A percentile compares a stretch with the other conserved stretches of the same genome.
Evolutionary conservation across 2,797 vertebrate species (phyloP).

Genomic region (Phoxinus dragarum): DNA sequence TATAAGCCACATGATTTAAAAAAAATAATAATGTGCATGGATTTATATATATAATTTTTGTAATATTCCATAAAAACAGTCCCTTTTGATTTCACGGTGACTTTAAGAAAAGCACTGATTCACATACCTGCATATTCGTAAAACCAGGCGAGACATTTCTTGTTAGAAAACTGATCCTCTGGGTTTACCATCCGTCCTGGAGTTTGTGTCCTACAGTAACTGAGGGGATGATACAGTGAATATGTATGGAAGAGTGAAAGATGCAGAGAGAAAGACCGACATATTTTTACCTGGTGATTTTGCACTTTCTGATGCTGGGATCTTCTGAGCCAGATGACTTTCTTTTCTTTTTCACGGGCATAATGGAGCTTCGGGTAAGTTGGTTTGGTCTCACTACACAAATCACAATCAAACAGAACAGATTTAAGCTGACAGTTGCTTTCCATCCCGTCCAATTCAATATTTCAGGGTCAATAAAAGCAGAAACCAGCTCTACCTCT

Average conservation of each 20-base stretch:
- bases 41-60: not conserved
- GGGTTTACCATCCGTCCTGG: slow-evolving; percentile 82
- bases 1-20: not conserved
- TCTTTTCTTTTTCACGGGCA: slow-evolving; percentile 96
- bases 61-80: not conserved
- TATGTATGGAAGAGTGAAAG: not conserved
- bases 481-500: slow-evolving; percentile 67
- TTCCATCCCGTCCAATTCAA: not conserved
- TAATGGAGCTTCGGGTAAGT: slow-evolving; percentile 70
- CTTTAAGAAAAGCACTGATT: not conserved
- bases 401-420: not conserved
- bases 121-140: slow-evolving; percentile 89
- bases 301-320: slow-evolving; percentile 84
- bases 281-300: slow-evolving; percentile 86
- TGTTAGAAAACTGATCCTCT: slow-evolving; percentile 92
- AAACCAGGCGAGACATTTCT: slow-evolving; percentile 98
- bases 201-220: slow-evolving; percentile 88
- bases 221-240: slow-evolving; percentile 46
- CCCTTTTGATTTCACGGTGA: not conserved
- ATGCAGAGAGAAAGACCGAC: not conserved
- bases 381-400: slow-evolving; percentile 46
- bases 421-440: not conserved
- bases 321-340: slow-evolving; percentile 87
- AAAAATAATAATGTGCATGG: not conserved
- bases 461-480: not conserved